Evolutionary conservation across 2,797 vertebrate genomes (phyloP).

Genomic region (Buphagus erythrorhynchus): DNA sequence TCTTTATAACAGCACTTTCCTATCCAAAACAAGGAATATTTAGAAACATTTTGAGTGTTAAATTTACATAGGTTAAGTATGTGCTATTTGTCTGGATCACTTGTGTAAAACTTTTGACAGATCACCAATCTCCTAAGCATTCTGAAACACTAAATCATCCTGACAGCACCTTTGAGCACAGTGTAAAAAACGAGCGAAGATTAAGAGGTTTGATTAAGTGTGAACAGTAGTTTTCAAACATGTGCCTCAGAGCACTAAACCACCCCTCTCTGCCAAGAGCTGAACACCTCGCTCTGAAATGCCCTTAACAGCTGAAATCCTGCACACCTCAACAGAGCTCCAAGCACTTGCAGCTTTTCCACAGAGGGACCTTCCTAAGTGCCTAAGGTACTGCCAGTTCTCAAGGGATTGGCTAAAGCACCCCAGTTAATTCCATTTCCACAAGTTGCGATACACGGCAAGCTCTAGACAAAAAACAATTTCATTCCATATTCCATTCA

Average conservation of each 20-base stretch:
- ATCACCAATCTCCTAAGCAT: background rate
- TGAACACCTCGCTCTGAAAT: background rate
- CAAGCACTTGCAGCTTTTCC: background rate
- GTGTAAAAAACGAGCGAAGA: background rate
- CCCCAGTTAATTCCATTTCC: background rate
- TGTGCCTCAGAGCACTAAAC: background rate
- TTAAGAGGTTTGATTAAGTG: constrained; percentile 42
- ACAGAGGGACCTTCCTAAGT: background rate
- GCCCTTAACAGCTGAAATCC: background rate
- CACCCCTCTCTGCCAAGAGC: background rate
- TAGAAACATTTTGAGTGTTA: background rate
- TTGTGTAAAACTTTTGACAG: constrained; percentile 1
- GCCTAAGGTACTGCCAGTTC: background rate
- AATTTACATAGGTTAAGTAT: background rate
- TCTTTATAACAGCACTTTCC: background rate
- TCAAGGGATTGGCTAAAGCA: background rate
- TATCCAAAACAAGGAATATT: background rate
- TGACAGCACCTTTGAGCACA: constrained; percentile 15
- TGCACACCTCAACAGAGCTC: fast-evolving
- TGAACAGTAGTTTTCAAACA: constrained; percentile 9
- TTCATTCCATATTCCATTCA: background rate
- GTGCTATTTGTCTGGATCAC: background rate
- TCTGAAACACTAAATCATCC: constrained; percentile 30
- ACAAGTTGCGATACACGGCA: background rate
- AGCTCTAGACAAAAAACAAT: background rate